Percentiles rank a stretch among this genome's conserved stretches.
Evolutionary conservation across 2,888 invertebrate genomes (phyloP).

Genomic region (Lapara coniferarum): DNA sequence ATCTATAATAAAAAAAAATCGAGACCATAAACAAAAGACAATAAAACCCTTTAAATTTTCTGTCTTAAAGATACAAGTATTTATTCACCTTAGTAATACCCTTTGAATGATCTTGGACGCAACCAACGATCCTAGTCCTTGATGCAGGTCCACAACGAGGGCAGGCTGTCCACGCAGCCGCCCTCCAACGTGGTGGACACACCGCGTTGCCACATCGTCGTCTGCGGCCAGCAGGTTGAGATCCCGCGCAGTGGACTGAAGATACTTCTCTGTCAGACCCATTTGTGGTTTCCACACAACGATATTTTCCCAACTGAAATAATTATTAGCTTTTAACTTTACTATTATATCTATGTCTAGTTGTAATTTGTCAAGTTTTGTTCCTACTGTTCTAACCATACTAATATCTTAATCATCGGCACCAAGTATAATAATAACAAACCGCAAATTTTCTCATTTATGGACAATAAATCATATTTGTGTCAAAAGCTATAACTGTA

Average conservation of each 20-base stretch:
- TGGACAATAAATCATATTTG: too few relatives aligned
- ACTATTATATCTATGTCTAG: conserved; percentile 18
- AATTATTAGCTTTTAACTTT: neutral
- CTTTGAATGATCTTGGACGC: conserved; percentile 85
- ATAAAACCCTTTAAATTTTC: neutral
- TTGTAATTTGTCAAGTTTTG: neutral
- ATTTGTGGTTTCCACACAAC: conserved; percentile 86
- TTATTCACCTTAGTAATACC: conserved; percentile 71
- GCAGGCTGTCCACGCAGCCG: conserved; percentile 90
- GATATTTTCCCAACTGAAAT: conserved; percentile 85
- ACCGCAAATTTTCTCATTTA: too few relatives aligned
- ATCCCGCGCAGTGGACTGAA: conserved; percentile 79
- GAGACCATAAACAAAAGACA: neutral
- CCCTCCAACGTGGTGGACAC: conserved; percentile 93
- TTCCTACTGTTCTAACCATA: too few relatives aligned
- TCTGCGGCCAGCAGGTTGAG: conserved; percentile 83
- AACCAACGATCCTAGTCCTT: conserved; percentile 88
- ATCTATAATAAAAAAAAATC: conserved; percentile 52
- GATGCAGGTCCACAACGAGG: conserved; percentile 90
- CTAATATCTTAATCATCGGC: too few relatives aligned
- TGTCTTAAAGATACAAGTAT: too few relatives aligned
- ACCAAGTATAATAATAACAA: too few relatives aligned
- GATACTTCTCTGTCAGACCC: conserved; percentile 86
- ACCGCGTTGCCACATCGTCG: conserved; percentile 89
- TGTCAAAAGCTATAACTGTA: too few relatives aligned